Evolutionary conservation across 2,888 invertebrate genomes (phyloP).

Genomic region (Acrobasis suavella): DNA sequence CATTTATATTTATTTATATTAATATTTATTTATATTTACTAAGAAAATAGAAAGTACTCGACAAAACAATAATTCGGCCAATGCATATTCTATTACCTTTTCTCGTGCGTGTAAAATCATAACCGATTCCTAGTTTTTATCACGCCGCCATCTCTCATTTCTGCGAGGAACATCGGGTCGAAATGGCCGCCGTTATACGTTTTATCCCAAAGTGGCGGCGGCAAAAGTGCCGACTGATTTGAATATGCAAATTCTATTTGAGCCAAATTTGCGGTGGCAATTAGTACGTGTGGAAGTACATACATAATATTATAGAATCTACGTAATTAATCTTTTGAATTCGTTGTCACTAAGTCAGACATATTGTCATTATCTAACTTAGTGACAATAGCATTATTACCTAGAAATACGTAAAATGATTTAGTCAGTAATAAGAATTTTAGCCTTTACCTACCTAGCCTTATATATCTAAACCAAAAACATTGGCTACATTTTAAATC

Average conservation of each 20-base stretch:
- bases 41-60: no score
- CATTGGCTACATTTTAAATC: no score
- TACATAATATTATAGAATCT: not conserved
- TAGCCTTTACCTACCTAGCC: no score
- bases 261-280: conserved; percentile 41
- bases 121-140: not conserved
- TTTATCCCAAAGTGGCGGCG: conserved; percentile 22
- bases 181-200: conserved; percentile 24
- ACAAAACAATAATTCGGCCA: no score
- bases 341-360: not conserved
- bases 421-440: no score
- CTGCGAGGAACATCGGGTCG: not conserved
- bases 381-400: no score
- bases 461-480: no score
- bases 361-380: no score
- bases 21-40: no score
- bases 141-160: conserved; percentile 3
- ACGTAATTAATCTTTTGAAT: not conserved
- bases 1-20: no score
- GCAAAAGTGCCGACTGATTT: conserved; percentile 35
- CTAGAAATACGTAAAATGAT: no score
- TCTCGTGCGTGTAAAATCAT: not conserved
- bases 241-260: conserved; percentile 45
- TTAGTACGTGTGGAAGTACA: conserved; percentile 31
- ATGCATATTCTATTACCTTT: no score